Evolutionary conservation across 2,113 vertebrate genomes (phyloP).

Genomic region (Desmodus rotundus): DNA sequence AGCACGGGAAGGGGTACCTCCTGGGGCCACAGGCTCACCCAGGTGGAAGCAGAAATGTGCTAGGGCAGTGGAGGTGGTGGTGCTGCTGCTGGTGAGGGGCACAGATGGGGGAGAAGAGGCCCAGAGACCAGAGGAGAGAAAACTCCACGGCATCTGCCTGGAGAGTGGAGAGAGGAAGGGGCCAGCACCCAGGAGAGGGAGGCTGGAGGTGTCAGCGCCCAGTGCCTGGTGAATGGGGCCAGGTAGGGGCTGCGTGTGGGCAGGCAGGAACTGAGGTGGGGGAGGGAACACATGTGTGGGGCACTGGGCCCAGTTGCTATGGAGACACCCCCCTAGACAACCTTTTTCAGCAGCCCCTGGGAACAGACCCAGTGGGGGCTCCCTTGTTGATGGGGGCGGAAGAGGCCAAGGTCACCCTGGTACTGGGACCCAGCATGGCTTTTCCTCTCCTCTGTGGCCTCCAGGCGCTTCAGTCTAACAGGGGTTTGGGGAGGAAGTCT

Average conservation of each 20-base stretch:
- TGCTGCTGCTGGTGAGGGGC: background rate
- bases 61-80: background rate
- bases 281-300: slow-evolving; percentile 31
- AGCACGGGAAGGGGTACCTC: background rate
- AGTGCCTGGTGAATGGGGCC: background rate
- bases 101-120: background rate
- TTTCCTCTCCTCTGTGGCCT: background rate
- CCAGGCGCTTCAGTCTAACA: background rate
- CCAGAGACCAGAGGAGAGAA: background rate
- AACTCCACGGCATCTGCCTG: background rate
- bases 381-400: background rate
- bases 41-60: background rate
- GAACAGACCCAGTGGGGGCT: background rate
- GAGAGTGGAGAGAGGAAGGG: background rate
- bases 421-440: background rate
- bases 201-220: background rate
- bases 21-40: background rate
- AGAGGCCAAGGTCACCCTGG: slow-evolving; percentile 66
- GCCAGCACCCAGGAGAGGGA: background rate
- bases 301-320: slow-evolving; percentile 57
- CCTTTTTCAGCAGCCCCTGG: background rate
- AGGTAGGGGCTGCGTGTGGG: slow-evolving; percentile 32
- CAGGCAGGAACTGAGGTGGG: background rate
- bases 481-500: background rate
- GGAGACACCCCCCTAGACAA: slow-evolving; percentile 62